A percentile compares a stretch with the other conserved stretches of the same genome.
phyloP scores from a whole-genome alignment of 1,140 invertebrate genomes.

The Diorhabda elongata region DNA sequence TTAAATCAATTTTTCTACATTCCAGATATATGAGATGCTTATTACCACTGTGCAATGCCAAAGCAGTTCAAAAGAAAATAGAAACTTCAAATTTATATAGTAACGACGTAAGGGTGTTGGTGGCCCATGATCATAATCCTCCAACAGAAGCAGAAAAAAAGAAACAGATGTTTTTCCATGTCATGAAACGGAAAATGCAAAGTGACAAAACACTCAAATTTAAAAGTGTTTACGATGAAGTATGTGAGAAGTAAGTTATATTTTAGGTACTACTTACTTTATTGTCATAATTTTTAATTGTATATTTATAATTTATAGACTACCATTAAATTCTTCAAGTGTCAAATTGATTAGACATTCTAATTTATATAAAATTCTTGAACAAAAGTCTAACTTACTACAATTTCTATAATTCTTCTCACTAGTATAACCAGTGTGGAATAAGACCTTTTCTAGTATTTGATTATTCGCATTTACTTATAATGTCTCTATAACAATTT shows the following conservation, averaged over 20 bases:
- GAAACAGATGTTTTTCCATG: conserved; percentile 37
- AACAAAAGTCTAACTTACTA: too few relatives aligned
- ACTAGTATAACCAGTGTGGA: too few relatives aligned
- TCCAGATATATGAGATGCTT: conserved; percentile 28
- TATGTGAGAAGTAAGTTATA: conserved; percentile 35
- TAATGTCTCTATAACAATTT: too few relatives aligned
- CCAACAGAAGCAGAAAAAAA: conserved; percentile 26
- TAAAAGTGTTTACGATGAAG: conserved; percentile 35
- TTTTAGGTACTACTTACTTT: too few relatives aligned
- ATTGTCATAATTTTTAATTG: too few relatives aligned
- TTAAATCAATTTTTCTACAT: background rate
- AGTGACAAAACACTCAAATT: conserved; percentile 38
- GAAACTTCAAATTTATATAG: conserved; percentile 14
- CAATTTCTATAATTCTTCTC: too few relatives aligned
- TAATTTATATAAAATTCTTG: too few relatives aligned
- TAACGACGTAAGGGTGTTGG: conserved; percentile 24
- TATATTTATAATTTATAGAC: too few relatives aligned
- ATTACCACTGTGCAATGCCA: conserved; percentile 25
- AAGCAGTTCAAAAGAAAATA: conserved; percentile 25
- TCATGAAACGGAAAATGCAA: conserved; percentile 38
- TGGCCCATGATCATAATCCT: conserved; percentile 33
- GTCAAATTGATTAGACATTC: too few relatives aligned
- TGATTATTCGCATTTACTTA: too few relatives aligned
- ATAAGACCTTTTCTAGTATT: too few relatives aligned
- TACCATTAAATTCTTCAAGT: too few relatives aligned